Base-by-base conservation (phyloP, 2,797 vertebrate species). In the Cetoscarus ocellatus region DNA sequence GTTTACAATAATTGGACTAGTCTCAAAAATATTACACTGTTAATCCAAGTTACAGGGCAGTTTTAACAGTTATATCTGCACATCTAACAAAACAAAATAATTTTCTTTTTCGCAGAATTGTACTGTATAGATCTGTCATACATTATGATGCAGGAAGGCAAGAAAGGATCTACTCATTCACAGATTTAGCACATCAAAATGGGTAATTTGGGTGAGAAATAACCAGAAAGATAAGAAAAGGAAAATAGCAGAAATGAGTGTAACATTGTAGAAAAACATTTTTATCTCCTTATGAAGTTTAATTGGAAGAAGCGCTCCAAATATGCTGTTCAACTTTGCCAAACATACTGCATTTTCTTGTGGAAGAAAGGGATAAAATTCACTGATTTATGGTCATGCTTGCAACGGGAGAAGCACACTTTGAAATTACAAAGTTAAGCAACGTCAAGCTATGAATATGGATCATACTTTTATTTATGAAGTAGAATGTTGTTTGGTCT, bases 101-200 rank as follows among this genome's bases (percentile, higher is more conserved):
- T 40, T 9, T 9, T 9, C 8, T 9, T 42, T 42, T 11, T 42
- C 4, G 4, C 2, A 27, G 27, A 27, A 42, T 12, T 12, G 40
- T 5, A 10, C 40, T 42, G 40, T 42, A 13, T 42, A 42, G 10
- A 10, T 10, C 40, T 42, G 18, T 62, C 38, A 14, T n/a, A 35
- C 50, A 42, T 12, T 54, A 9, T 10, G 6, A 42, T 15, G 35
- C 50, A 44, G 19, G 38, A 11, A 48, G 0, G 1, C n/a, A 38
- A 47, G 8, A 8, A 38, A 8, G 9, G 10, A 34, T 47, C 34
- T 7, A 3, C 13, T 13, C 14, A 13, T 10, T 53, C 19, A 38
- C 19, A 54, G 50, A 19, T 43, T 43, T 63, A 55, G 19, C 43
- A 48, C 48, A 40, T 52, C 43, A 27, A 45, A 52, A 52, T 47